Percentiles rank a stretch among this genome's conserved stretches.
Conservation (phyloP, 2,113 vertebrate genomes). For the Pygoscelis adeliae region DNA sequence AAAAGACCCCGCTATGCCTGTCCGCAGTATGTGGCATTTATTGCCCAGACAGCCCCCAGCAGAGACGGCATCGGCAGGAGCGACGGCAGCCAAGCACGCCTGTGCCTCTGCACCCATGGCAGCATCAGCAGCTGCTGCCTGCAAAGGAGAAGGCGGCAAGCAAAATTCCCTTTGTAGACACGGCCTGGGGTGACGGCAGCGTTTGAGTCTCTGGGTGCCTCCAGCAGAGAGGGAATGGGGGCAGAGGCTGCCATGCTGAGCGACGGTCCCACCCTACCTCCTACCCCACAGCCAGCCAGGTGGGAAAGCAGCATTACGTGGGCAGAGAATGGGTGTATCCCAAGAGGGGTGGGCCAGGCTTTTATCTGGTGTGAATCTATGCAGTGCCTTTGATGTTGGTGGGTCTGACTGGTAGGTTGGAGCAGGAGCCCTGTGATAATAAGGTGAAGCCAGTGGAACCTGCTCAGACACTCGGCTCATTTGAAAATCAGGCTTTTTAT, state of each 20-base stretch:
- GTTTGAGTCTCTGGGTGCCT: background rate
- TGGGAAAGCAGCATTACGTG: background rate
- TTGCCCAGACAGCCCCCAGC: too few relatives aligned
- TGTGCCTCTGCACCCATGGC: background rate
- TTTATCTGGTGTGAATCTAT: constrained; percentile 39
- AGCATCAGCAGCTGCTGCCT: background rate
- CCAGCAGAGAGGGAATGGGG: background rate
- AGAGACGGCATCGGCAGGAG: background rate
- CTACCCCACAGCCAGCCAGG: background rate
- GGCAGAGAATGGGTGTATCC: constrained; percentile 31
- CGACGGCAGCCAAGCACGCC: background rate
- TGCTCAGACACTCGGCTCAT: background rate
- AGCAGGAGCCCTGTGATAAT: background rate
- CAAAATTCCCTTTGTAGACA: background rate
- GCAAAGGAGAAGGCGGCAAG: background rate
- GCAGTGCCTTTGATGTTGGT: constrained; percentile 1
- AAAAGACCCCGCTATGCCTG: background rate
- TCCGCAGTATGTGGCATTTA: background rate
- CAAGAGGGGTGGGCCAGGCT: background rate
- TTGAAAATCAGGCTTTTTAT: constrained; percentile 1
- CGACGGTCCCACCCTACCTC: background rate
- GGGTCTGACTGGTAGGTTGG: background rate
- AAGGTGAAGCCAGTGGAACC: constrained; percentile 50
- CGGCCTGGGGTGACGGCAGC: fast-evolving
- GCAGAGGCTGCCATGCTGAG: background rate